Base-by-base conservation (phyloP, 2,888 invertebrate species). In the Anthrax anthrax region DNA sequence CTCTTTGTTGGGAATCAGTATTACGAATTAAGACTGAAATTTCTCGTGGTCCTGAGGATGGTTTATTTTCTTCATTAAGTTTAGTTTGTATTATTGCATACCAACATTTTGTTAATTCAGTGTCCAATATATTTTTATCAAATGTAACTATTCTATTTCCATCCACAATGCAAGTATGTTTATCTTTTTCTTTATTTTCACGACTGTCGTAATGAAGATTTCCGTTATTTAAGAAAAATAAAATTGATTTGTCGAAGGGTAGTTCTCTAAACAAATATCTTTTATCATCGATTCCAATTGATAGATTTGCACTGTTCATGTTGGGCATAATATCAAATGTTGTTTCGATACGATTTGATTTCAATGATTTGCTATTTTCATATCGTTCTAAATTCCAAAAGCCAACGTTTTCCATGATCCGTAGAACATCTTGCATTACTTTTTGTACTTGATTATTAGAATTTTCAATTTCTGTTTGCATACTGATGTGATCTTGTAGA, bases 61-160 rank as follows among this genome's bases (percentile, higher is more conserved):
- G 54, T 39, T 56, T 58, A 32, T 68, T 68, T 50, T 76, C 72
- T 37, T 74, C 1, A 32, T 32, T 32, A 1, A 32, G 8, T 32
- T 32, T 32, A 12, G 29, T 32, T 32, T 32, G 72, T 61, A 78
- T 63, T 48, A 75, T 70, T 0, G 79, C 75, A 54, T 81, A 76
- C 80, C 81, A 81, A 29, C 73, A 72, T 38, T 68, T 56, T 57
- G 71, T 64, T 58, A 70, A 54, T 32, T 70, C 62, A 54, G 77
- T 69, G 12, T 74, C 69, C 60, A 76, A 81, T 32, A 71, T 70
- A 37, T 71, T 73, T 58, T 76, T 74, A 65, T 82, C 81, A 64
- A 83, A 83, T 2, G 83, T 82, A 52, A 66, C 72, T 42, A 75
- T 70, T 43, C 64, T 64, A 43, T 64, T 70, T 32, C 71, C 67